These are phyloP conservation scores for Gasterosteus aculeatus DNA, from an alignment of 2,113 vertebrate genomes.

Conservation along the genomic window DNA sequence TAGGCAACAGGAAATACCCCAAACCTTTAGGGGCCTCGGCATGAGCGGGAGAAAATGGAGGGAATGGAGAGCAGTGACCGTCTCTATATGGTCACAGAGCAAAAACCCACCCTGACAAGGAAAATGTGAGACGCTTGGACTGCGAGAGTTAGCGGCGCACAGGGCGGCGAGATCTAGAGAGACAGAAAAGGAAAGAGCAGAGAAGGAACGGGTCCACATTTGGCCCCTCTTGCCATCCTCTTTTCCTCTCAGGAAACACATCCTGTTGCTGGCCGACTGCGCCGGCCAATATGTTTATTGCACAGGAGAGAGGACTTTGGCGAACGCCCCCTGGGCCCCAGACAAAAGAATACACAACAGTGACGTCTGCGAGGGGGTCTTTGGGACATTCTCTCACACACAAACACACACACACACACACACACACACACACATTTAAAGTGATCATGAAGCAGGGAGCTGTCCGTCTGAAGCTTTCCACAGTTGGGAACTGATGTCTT, in stretches of 20 bases:
- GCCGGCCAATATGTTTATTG: conserved; percentile 84
- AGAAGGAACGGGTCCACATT: conserved; percentile 78
- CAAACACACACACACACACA: conserved; percentile 44
- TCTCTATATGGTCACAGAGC: conserved; percentile 50
- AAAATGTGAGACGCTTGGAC: conserved; percentile 30
- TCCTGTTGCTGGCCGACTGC: conserved; percentile 91
- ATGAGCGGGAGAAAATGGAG: conserved; percentile 20
- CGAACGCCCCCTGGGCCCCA: conserved; percentile 72
- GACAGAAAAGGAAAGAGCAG: conserved; percentile 73
- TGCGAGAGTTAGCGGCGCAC: conserved; percentile 1
- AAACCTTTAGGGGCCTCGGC: conserved; percentile 79
- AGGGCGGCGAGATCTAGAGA: conserved; percentile 66
- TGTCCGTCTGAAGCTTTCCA: conserved; percentile 33
- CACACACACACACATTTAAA: conserved; percentile 52
- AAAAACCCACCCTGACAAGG: conserved; percentile 16
- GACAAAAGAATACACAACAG: conserved; percentile 75
- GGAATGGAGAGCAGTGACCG: conserved; percentile 5
- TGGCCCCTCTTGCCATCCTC: conserved; percentile 79
- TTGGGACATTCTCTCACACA: conserved; percentile 58
- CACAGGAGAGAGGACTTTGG: conserved; percentile 69
- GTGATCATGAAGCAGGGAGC: conserved; percentile 51
- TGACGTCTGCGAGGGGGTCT: conserved; percentile 69
- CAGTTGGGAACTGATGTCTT: conserved; percentile 39
- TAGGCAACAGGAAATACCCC: conserved; percentile 85
- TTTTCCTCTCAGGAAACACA: conserved; percentile 97